phyloP scores from a whole-genome alignment of 2,113 vertebrate species.

The Heptranchias perlo region DNA sequence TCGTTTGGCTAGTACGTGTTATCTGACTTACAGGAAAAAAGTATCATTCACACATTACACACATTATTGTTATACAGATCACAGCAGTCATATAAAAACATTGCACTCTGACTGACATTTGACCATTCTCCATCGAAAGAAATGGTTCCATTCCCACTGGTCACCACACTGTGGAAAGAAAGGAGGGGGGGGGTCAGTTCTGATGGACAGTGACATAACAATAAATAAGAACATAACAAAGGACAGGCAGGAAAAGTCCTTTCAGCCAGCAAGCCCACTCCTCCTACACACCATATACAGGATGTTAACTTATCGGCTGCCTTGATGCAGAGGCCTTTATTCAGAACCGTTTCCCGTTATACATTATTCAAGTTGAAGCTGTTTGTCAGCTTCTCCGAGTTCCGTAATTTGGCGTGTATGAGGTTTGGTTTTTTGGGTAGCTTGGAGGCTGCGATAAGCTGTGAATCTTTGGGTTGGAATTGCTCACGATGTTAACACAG shows the following conservation, averaged over 20 bases:
- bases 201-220: background rate
- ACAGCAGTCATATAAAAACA: constrained; percentile 57
- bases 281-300: background rate
- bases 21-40: background rate
- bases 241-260: background rate
- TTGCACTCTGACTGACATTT: constrained; percentile 48
- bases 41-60: constrained; percentile 42
- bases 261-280: background rate
- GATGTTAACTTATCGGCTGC: background rate
- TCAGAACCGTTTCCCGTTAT: background rate
- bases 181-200: background rate
- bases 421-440: background rate
- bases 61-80: constrained; percentile 42
- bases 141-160: constrained; percentile 51
- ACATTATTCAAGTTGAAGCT: too few species aligned
- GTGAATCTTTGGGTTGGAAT: background rate
- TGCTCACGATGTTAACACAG: background rate
- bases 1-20: background rate
- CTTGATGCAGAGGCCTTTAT: background rate
- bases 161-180: constrained; percentile 50
- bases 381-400: too few species aligned
- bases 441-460: background rate
- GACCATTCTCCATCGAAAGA: constrained; percentile 57
- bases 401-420: too few species aligned
- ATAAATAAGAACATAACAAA: background rate